Base-by-base conservation (phyloP, 2,113 vertebrate species). In the Rhineura floridana region DNA sequence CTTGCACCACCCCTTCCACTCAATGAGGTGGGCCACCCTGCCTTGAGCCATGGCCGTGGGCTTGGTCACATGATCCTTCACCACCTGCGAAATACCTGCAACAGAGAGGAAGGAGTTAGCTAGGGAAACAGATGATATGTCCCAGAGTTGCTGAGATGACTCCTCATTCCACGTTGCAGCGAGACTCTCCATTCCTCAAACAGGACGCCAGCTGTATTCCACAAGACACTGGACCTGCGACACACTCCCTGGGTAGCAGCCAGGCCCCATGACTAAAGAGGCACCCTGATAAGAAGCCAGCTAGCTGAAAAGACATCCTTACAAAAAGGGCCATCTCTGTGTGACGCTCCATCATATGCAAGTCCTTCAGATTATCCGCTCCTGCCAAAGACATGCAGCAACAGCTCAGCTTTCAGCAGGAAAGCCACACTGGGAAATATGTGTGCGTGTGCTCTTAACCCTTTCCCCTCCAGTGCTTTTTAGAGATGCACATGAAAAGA, bases 1-100 rank as follows among this genome's bases (percentile, higher is more conserved):
- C 93, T 98, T 99, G 91, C 98, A 98, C 98, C 99, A 99, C 76
- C 98, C 98, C 93, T 99, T 99, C 99, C 99, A 99, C 94, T 99
- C 99, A 1, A 99, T 99, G 70, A 99, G 98, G 93, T 99, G 99
- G 78, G 99, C 99, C 0, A 99, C 98, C 0, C 99, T 97, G 90
- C 99, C 99, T 97, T 99, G 99, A 0, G 98, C 99, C 99, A 99
- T 99, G 77, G 98, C 98, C 0, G 99, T 99, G 0, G 99, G 99
- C 95, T 99, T 99, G 0, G 98, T 99, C 96, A 99, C 99, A 93
- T 99, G 98, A 94, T 99, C 99, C 96, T 99, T 99, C 91, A 99
- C 98, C 90, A 98, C 98, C 96, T 99, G 99, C 0, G 99, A 99
- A 91, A 99, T 99, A 93, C 99, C 99, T 99, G 36, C 2, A 1